Percentiles rank a stretch among this genome's conserved stretches.
phyloP scores from a whole-genome alignment of 2,113 vertebrate species.

The Turdus rufiventris region DNA sequence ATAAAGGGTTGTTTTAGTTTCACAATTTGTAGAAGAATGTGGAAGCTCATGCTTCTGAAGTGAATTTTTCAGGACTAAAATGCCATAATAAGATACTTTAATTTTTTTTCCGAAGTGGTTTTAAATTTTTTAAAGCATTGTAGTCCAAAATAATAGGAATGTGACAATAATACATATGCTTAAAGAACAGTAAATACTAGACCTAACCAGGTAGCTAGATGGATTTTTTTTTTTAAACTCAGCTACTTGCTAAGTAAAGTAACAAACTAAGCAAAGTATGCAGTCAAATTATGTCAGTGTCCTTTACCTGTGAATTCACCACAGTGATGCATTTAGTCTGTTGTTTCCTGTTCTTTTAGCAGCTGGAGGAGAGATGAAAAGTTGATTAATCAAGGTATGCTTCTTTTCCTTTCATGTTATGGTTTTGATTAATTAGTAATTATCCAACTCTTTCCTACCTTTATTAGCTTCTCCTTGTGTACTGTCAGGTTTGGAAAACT shows the following conservation, averaged over 20 bases:
- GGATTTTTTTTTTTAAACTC: not conserved
- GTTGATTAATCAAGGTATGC: not conserved
- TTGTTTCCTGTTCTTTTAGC: not conserved
- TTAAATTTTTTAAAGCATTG: not conserved
- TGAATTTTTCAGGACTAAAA: not conserved
- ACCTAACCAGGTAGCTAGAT: not conserved
- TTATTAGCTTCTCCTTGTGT: not conserved
- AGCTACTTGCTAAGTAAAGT: not conserved
- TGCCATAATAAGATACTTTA: not conserved
- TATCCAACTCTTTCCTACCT: not conserved
- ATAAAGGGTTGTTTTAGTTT: not conserved
- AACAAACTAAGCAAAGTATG: not conserved
- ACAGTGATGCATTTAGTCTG: not conserved
- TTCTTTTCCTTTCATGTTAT: not conserved
- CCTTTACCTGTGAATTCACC: not conserved
- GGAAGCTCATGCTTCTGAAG: not conserved
- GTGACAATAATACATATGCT: not conserved
- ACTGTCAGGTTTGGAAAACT: not conserved
- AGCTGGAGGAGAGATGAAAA: not conserved
- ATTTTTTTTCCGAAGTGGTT: fast-evolving
- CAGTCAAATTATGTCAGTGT: not conserved
- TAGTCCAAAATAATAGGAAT: not conserved
- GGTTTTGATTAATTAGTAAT: constrained; percentile 22
- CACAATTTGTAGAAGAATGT: not conserved
- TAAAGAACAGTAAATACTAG: not conserved